Evolutionary conservation across 2,797 vertebrate species (phyloP).

Genomic region (Gephyroberyx darwinii): DNA sequence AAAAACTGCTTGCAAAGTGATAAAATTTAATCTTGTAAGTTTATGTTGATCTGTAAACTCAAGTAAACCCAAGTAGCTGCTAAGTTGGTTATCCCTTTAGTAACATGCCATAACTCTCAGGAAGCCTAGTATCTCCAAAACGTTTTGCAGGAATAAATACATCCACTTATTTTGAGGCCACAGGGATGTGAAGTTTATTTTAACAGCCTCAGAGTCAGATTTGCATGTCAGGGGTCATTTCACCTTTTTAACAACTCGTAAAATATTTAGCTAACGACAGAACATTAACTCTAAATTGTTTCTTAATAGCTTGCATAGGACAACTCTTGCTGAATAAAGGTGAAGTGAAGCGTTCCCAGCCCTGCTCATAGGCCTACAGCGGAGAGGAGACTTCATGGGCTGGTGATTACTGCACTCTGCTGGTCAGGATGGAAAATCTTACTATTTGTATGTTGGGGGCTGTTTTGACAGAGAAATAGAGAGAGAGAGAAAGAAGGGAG

Average conservation of each 20-base stretch:
- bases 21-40: background rate
- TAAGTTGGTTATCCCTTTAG: background rate
- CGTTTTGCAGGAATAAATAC: no score
- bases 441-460: background rate
- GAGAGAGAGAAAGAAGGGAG: no score
- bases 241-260: background rate
- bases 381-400: background rate
- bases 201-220: no score
- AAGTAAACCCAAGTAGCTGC: background rate
- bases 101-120: background rate
- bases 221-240: background rate
- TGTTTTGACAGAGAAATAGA: no score
- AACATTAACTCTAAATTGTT: background rate
- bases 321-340: background rate
- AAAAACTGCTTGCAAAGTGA: constrained; percentile 22
- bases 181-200: no score
- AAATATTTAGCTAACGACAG: background rate
- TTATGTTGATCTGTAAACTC: background rate
- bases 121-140: no score
- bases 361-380: no score
- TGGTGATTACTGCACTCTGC: constrained; percentile 61
- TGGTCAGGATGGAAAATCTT: constrained; percentile 38
- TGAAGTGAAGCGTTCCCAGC: background rate
- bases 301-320: background rate
- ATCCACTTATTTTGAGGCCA: no score